Percentiles rank a stretch among this genome's conserved stretches.
These are phyloP conservation scores for Autographa gamma DNA, from an alignment of 2,888 invertebrate species.

Conservation along the genomic window DNA sequence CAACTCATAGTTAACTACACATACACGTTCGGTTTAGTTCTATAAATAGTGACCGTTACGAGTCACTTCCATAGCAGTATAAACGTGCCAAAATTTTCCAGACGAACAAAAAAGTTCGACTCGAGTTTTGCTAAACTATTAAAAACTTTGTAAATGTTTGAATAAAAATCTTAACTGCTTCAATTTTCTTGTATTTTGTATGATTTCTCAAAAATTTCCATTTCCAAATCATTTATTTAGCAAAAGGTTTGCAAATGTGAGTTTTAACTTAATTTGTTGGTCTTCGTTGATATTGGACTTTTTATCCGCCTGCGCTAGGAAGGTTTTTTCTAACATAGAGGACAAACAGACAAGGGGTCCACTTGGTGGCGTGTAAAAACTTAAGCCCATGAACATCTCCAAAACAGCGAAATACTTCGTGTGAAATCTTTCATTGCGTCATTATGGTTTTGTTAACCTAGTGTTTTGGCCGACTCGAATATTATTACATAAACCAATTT, in stretches of 20 bases:
- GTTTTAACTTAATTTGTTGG: too few relatives aligned
- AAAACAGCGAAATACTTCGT: background rate
- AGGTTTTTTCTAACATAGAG: too few relatives aligned
- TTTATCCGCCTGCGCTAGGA: too few relatives aligned
- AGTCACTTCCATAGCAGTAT: background rate
- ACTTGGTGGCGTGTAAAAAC: too few relatives aligned
- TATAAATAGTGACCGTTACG: background rate
- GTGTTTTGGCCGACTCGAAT: background rate
- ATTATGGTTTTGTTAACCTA: background rate
- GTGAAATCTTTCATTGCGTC: background rate
- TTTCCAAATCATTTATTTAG: too few relatives aligned
- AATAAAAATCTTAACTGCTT: background rate
- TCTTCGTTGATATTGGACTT: too few relatives aligned
- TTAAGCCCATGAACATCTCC: too few relatives aligned
- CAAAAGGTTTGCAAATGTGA: too few relatives aligned
- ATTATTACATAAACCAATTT: background rate
- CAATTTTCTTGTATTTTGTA: background rate
- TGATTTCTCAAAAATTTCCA: background rate
- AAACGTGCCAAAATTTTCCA: slow-evolving; percentile 6
- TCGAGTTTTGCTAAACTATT: background rate
- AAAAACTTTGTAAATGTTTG: background rate
- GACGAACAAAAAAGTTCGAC: background rate
- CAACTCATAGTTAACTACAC: too few relatives aligned
- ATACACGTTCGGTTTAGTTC: background rate
- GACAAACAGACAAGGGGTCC: too few relatives aligned